Percentiles rank a stretch among this genome's conserved stretches.
Conservation (phyloP, 2,888 invertebrate genomes). For the Meandrusa payeni region DNA sequence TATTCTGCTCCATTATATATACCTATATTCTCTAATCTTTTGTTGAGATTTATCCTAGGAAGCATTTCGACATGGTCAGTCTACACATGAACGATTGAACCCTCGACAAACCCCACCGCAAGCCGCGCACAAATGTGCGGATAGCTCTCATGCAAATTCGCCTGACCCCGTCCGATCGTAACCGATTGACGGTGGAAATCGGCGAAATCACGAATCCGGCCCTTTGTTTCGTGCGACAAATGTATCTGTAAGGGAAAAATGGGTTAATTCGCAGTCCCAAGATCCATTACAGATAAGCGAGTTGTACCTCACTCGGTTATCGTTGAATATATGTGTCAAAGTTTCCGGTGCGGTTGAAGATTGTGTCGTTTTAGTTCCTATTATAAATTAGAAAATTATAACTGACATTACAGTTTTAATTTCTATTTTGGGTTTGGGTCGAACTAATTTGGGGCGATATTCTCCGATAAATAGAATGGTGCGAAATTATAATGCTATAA, state of each 20-base stretch:
- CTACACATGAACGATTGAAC: constrained; percentile 8
- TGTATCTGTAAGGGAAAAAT: neutral
- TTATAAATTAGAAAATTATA: no score
- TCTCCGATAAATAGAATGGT: no score
- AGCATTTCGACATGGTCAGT: neutral
- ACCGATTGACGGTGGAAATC: constrained; percentile 7
- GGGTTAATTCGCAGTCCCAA: neutral
- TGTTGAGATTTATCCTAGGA: neutral
- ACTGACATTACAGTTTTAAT: no score
- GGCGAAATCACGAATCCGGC: constrained; percentile 6
- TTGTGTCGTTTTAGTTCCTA: no score
- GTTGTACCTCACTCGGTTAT: neutral
- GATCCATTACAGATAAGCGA: neutral
- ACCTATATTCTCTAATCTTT: no score
- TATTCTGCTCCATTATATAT: no score
- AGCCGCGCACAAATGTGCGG: constrained; percentile 8
- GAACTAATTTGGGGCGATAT: no score
- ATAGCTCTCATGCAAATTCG: constrained; percentile 14
- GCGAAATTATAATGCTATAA: no score
- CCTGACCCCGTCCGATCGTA: constrained; percentile 1
- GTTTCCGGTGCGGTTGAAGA: no score
- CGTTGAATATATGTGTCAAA: no score
- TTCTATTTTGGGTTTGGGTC: no score
- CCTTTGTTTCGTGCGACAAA: constrained; percentile 5
- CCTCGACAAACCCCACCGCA: constrained; percentile 20